phyloP scores from a whole-genome alignment of 2,888 invertebrate genomes.

The Entomobrya multifasciata region DNA sequence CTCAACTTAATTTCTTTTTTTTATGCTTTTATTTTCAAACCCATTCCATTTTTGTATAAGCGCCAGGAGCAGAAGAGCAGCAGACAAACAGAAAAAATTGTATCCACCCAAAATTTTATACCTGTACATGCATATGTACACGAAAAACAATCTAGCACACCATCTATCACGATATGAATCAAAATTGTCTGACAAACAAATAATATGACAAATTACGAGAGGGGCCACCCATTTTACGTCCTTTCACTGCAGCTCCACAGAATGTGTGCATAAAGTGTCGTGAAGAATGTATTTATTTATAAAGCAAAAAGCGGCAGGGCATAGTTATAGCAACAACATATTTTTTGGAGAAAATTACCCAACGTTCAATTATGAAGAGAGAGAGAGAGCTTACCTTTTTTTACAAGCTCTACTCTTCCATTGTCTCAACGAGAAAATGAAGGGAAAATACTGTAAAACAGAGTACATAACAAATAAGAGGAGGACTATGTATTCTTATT shows the following conservation, averaged over 20 bases:
- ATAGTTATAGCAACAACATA: slow-evolving; percentile 19
- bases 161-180: slow-evolving; percentile 74
- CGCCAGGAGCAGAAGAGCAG: not conserved
- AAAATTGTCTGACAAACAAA: slow-evolving; percentile 75
- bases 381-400: slow-evolving; percentile 34
- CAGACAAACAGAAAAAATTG: not conserved
- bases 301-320: no score
- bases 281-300: no score
- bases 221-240: slow-evolving; percentile 72
- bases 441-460: slow-evolving; percentile 57
- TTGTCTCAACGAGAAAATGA: slow-evolving; percentile 71
- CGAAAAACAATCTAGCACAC: slow-evolving; percentile 67
- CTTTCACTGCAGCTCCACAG: slow-evolving; percentile 35
- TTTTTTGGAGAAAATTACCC: slow-evolving; percentile 68
- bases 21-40: no score
- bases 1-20: no score
- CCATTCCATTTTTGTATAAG: no score
- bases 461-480: no score
- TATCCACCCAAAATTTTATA: slow-evolving; percentile 43
- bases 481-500: no score
- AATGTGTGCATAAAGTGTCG: not conserved
- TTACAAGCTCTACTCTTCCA: slow-evolving; percentile 47
- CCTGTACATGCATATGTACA: not conserved
- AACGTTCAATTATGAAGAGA: slow-evolving; percentile 67
- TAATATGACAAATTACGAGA: slow-evolving; percentile 74